These are phyloP conservation scores for Dipodomys ordii DNA, from an alignment of 2,113 vertebrate species.

Conservation along the genomic window DNA sequence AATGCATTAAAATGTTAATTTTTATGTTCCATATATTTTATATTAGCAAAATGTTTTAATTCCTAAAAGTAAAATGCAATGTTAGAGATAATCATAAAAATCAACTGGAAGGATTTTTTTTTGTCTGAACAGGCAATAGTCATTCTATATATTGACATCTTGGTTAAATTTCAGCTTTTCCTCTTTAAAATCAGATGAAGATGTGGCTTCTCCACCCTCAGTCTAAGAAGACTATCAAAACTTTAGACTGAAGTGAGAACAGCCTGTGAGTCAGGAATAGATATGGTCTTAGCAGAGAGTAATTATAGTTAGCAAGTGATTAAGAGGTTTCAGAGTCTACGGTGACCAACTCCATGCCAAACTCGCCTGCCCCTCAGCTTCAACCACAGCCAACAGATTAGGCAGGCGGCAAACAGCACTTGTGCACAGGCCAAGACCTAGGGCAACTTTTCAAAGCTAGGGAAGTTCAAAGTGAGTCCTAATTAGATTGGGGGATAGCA, in stretches of 20 bases:
- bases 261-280: conserved; percentile 60
- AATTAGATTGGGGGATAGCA: not conserved
- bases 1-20: not conserved
- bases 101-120: not conserved
- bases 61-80: not conserved
- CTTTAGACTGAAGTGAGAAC: conserved; percentile 48
- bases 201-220: not conserved
- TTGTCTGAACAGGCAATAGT: not conserved
- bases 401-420: not conserved
- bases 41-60: not conserved
- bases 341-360: conserved; percentile 60
- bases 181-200: conserved; percentile 12
- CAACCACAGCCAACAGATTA: conserved; percentile 35
- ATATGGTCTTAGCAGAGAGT: conserved; percentile 58
- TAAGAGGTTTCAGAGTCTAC: conserved; percentile 57
- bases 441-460: conserved; percentile 42
- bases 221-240: conserved; percentile 59
- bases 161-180: conserved; percentile 16
- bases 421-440: conserved; percentile 37
- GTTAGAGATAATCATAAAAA: not conserved
- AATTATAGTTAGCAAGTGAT: conserved; percentile 69
- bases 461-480: conserved; percentile 27
- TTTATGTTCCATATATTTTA: not conserved
- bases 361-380: not conserved
- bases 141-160: not conserved